Evolutionary conservation across 2,888 invertebrate species (phyloP), one percentile per base, ranked within the genome.

Genomic region (Allophyes oxyacanthae): DNA sequence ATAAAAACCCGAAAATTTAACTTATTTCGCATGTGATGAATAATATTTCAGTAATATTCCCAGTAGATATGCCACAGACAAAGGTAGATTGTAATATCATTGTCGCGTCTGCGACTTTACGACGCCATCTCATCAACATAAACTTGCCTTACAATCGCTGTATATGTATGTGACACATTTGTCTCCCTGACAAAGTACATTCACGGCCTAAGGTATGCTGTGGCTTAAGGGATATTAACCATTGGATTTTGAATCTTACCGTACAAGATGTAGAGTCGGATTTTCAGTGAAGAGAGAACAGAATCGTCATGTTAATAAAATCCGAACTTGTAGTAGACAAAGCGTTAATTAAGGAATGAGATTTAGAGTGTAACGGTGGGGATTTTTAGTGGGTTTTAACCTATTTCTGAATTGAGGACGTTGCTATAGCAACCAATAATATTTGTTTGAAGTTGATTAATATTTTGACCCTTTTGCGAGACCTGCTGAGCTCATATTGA

Each of bases 171-270:
- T 80, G 82, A 71, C 75, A 84, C 85, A 86, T 87, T 86, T 87
- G 84, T 87, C 84, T 85, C 78, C 43, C 74, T 79, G 83, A 85
- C 84, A 83, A 82, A 84, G 86, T 83, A 84, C 82, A 81, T 81
- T 81, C 80, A 79, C 75, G 64, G 82, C 72, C 78, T 76, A 79
- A 83, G 80, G 84, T 85, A 83, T 78, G 79, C 72, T 66, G 52
- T 64, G 61, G 72, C 72, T 64, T 66, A 53, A 26, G 37, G 38
- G 5, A 20, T 25, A 11, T 2, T 7, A 2, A 1, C 7, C 46
- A 28, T 33, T 20, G 42, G 6, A 76, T 42, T 59, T 30, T 53
- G 20, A 63, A 61, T 72, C 57, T 50, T 69, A 70, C 1, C 0
- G 2, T 6, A 0, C 0, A 5, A 10, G 0, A 0, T 1, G 26